Evolutionary conservation across 2,113 vertebrate species (phyloP).

Genomic region (Xenopus borealis): DNA sequence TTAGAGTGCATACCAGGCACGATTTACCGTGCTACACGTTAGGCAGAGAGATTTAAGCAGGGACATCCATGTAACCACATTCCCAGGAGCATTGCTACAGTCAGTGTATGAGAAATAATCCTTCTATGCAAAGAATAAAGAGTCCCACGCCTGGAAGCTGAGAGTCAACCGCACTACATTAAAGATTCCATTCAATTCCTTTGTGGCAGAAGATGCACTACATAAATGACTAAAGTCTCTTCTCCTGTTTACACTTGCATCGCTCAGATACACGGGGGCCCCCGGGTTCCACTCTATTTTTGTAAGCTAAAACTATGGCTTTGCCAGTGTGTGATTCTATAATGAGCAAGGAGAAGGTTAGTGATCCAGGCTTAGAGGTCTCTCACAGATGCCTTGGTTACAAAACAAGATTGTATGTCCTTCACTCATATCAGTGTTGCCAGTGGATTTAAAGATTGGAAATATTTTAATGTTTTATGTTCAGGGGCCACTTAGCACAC

Average conservation of each 20-base stretch:
- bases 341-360: too few species aligned
- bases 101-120: neutral
- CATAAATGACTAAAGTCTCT: neutral
- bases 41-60: constrained; percentile 47
- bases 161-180: neutral
- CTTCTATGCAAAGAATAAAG: neutral
- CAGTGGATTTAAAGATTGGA: too few species aligned
- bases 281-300: neutral
- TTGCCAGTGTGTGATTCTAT: neutral
- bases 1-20: constrained; percentile 94
- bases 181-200: neutral
- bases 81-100: neutral
- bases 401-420: too few species aligned
- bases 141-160: neutral
- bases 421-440: too few species aligned
- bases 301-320: neutral
- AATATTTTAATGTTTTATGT: too few species aligned
- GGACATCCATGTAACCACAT: neutral
- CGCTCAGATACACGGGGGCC: neutral
- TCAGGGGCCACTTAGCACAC: too few species aligned
- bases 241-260: neutral
- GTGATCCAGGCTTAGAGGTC: too few species aligned
- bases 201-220: neutral
- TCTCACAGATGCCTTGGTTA: too few species aligned
- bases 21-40: constrained; percentile 77